Conservation (phyloP, 1,140 invertebrate genomes). For the Scaptomyza graminum region DNA sequence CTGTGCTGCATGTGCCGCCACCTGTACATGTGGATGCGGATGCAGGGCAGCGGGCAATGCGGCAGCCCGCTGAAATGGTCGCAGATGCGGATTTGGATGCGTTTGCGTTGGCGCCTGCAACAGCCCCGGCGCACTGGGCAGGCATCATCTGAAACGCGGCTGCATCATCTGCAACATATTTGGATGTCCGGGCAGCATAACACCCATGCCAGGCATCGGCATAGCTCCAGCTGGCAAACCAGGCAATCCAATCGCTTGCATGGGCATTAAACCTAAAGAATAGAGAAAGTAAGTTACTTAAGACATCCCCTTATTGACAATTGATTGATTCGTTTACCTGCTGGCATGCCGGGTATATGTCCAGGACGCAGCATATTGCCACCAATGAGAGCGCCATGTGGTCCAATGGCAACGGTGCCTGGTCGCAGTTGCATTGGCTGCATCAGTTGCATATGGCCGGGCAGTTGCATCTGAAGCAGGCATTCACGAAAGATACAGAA, state of each 20-base stretch:
- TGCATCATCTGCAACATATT: constrained; percentile 89
- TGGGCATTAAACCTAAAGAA: constrained; percentile 63
- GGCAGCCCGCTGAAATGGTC: constrained; percentile 52
- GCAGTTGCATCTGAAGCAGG: constrained; percentile 62
- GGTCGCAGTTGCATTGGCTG: constrained; percentile 86
- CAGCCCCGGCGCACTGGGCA: constrained; percentile 81
- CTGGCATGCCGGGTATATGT: constrained; percentile 86
- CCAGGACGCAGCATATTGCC: constrained; percentile 90
- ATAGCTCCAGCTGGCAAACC: constrained; percentile 85
- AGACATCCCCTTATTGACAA: background rate
- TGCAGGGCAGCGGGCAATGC: constrained; percentile 27
- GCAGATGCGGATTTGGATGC: constrained; percentile 48
- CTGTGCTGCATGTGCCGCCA: constrained; percentile 1
- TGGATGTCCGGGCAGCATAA: constrained; percentile 88
- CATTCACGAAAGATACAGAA: constrained; percentile 69
- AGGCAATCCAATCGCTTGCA: constrained; percentile 84
- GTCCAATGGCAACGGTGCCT: constrained; percentile 88
- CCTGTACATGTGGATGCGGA: constrained; percentile 33
- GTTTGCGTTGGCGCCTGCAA: constrained; percentile 67
- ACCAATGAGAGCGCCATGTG: constrained; percentile 88
- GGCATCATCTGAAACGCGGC: constrained; percentile 91
- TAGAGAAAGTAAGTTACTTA: too few relatives aligned
- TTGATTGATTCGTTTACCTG: constrained; percentile 86
- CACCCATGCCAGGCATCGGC: constrained; percentile 87
- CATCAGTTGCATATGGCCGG: constrained; percentile 86